Base-by-base conservation (phyloP, 92 coral and sea anemone genomes). In the Meandrina meandrites region DNA sequence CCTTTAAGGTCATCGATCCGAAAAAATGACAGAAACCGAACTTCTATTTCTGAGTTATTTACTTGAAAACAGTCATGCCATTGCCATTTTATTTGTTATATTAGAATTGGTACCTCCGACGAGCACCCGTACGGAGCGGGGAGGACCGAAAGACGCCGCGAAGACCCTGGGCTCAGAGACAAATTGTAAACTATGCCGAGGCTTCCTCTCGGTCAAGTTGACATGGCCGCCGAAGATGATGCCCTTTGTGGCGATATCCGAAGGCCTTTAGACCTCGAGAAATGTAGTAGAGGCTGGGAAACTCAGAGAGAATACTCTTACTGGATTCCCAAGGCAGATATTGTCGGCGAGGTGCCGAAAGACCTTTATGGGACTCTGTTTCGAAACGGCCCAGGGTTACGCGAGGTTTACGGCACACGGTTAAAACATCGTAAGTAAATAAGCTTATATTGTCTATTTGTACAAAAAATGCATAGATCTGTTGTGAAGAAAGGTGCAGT, bases 311-410 rank as follows among this genome's bases (percentile, higher is more conserved):
- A 94, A 76, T 81, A 84, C 83, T 89, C 83, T 54, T 94, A 94
- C 75, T 91, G 92, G 93, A 78, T 94, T 31, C 98, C 98, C 22
- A 87, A 74, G 72, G 92, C 92, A 60, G 98, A 94, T 74, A 85
- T 93, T 27, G 90, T 91, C 76, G 98, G 98, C 17, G 90, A 89
- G 67, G 84, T 94, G n/a, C 98, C 98, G 10, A 87, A 82, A 30
- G 96, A 93, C 89, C 87, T 94, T 74, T 68, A 69, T 45, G 98
- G 98, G 37, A 94, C 98, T 19, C 72, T 94, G 67, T 93, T 94
- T 47, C 92, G 98, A 56, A 94, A 94, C 84, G 98, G 98, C 18
- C 98, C 98, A 3, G 98, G 98, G 1, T 69, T 94, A 1, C 78
- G 83, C 47, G 96, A 89, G 78, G 98, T 94, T 18, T 94, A 94